Evolutionary conservation across 2,113 vertebrate genomes (phyloP).

Genomic region (Ptilorrhoa leucosticta): DNA sequence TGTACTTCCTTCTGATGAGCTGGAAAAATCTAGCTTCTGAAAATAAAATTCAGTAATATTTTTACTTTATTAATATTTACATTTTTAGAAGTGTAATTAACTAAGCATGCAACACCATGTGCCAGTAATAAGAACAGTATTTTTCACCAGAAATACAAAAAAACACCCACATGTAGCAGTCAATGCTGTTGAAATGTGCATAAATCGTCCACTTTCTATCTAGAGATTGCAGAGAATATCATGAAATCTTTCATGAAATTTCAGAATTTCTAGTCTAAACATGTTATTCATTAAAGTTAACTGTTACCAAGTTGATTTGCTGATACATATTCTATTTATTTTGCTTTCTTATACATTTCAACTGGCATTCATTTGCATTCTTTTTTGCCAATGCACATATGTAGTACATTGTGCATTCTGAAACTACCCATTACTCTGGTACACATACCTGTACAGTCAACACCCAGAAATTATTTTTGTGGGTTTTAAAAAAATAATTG

Average conservation of each 20-base stretch:
- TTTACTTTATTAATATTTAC: background rate
- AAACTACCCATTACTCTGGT: conserved; percentile 61
- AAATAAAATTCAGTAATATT: conserved; percentile 42
- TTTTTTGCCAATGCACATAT: conserved; percentile 51
- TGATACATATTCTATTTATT: background rate
- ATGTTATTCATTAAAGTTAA: background rate
- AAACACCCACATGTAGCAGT: conserved; percentile 22
- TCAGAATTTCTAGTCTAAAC: background rate
- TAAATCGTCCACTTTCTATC: background rate
- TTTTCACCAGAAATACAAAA: conserved; percentile 44
- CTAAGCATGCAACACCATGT: conserved; percentile 61
- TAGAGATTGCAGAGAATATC: background rate
- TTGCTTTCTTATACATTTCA: conserved; percentile 47
- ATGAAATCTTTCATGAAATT: background rate
- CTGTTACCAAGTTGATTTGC: background rate
- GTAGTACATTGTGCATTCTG: conserved; percentile 46
- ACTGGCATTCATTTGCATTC: conserved; percentile 78
- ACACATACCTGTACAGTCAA: conserved; percentile 40
- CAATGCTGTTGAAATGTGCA: conserved; percentile 57
- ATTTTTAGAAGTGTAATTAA: background rate
- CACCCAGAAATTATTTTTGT: background rate
- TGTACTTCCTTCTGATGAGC: conserved; percentile 94
- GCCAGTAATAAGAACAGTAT: background rate
- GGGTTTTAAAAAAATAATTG: background rate
- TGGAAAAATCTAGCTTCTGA: conserved; percentile 77